These are phyloP conservation scores for Peromyscus leucopus DNA, from an alignment of 2,113 vertebrate genomes.

Conservation along the genomic window DNA sequence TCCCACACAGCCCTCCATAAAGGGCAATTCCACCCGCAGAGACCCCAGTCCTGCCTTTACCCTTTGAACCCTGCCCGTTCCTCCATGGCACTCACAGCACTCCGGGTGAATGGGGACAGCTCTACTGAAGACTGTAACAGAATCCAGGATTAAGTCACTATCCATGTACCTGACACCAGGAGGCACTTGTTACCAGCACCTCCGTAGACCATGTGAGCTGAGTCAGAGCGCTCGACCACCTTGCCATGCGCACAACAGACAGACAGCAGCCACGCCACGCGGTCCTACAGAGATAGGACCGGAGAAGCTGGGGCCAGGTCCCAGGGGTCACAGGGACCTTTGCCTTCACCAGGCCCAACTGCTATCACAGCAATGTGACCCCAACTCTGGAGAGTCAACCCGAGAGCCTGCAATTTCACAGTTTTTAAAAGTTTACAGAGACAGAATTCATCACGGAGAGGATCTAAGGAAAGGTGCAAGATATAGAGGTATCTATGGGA, in stretches of 20 bases:
- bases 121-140: neutral
- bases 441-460: neutral
- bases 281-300: neutral
- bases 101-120: neutral
- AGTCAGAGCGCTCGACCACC: neutral
- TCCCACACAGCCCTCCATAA: neutral
- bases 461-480: neutral
- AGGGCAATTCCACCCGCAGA: neutral
- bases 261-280: neutral
- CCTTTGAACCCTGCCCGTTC: neutral
- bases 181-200: neutral
- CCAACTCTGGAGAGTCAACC: neutral
- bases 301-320: neutral
- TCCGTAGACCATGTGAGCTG: neutral
- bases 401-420: neutral
- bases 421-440: slow-evolving; percentile 22
- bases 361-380: neutral
- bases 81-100: neutral
- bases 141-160: neutral
- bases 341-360: neutral
- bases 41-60: neutral
- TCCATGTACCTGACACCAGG: neutral
- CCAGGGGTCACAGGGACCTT: neutral
- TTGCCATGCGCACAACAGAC: neutral
- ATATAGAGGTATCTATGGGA: neutral